These are phyloP conservation scores for Piprites chloris DNA, from an alignment of 2,113 vertebrate species.

Conservation along the genomic window DNA sequence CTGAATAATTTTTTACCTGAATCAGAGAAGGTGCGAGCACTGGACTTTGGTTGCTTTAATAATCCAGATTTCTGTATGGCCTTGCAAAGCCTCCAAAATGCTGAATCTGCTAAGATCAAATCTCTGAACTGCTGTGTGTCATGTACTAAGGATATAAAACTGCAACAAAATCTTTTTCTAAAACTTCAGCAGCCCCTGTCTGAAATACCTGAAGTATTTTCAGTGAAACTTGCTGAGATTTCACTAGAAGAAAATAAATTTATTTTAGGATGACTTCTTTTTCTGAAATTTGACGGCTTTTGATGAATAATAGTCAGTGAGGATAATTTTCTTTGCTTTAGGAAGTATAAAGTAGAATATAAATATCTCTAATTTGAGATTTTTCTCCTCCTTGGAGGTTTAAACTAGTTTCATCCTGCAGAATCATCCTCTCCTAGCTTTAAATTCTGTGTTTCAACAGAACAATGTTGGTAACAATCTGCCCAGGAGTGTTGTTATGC, in stretches of 20 bases:
- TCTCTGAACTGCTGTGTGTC: background rate
- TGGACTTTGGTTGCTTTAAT: background rate
- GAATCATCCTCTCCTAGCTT: background rate
- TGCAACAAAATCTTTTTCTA: background rate
- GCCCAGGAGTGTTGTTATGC: background rate
- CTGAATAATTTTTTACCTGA: background rate
- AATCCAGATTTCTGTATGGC: background rate
- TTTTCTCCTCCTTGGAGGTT: background rate
- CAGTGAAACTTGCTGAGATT: background rate
- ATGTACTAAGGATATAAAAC: rapidly evolving
- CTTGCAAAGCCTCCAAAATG: background rate
- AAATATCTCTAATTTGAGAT: background rate
- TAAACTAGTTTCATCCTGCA: background rate
- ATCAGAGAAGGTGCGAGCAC: background rate
- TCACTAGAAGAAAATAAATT: background rate
- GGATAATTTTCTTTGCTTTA: background rate
- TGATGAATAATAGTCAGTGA: background rate
- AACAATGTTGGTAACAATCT: background rate
- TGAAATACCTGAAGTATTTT: background rate
- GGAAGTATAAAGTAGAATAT: background rate
- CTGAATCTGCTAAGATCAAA: background rate
- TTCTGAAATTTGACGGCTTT: background rate
- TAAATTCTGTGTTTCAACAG: background rate
- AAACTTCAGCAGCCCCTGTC: background rate
- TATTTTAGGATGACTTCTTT: background rate